Evolutionary conservation across 2,797 vertebrate genomes (phyloP), one percentile per base, ranked within the genome.

Genomic region (Nasua narica): DNA sequence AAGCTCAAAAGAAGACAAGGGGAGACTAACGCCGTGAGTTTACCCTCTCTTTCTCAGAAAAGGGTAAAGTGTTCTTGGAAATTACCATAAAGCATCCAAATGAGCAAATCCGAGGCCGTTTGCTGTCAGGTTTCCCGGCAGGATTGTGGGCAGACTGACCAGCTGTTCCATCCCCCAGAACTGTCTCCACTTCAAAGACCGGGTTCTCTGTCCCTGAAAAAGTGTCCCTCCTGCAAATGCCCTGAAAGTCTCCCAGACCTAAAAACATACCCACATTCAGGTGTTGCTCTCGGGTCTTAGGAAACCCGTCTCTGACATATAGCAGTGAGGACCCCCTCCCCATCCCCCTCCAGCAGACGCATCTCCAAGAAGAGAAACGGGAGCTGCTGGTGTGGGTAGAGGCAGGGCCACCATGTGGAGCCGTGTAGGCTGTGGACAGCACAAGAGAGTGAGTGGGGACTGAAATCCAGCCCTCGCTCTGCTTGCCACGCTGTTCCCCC

Each of bases 81-180:
- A 96, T 84, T 92, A 62, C 90, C 52, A 5, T 65, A 58, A 87
- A 89, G 92, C 72, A 78, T 85, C 70, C 93, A 93, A 90, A 62
- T 86, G 67, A 94, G 67, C 67, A 95, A 92, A 87, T 72, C 67
- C 50, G 82, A 27, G 69, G 69, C 74, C 60, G 19, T 67, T 70
- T 92, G 67, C 86, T 78, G 48, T 92, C 69, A 72, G 40, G 35
- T 91, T 94, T 96, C 82, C 46, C 13, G 14, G 76, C 60, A 91
- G 87, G 96, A 96, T 83, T 97, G 65, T 74, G 90, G 93, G 54
- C 85, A 46, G 86, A 60, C 79, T 82, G 94, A 69, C 70, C 96
- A 97, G 88, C 91, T 97, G 91, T 83, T 86, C 78, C 52, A 43
- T 83, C 52, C 60, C 7, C 25, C 9, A n/a, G 29, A 43, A 87